Conservation (phyloP, 2,113 vertebrate genomes). For the Dolichallabes microphthalmus region DNA sequence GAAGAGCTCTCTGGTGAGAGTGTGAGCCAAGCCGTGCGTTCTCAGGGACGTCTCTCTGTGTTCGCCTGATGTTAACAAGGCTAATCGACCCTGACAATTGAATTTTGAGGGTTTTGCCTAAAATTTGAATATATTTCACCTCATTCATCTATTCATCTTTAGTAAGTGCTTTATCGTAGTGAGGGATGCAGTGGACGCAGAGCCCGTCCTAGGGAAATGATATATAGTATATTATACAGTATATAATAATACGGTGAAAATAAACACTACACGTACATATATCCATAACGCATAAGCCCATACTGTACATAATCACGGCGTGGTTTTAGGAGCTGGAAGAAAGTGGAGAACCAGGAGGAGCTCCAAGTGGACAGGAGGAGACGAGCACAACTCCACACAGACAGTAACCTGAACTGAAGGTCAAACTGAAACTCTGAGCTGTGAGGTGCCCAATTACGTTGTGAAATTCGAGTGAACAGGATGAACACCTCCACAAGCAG, state of each 20-base stretch:
- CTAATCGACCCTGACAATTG: conserved; percentile 27
- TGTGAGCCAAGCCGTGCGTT: conserved; percentile 8
- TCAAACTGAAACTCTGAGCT: not conserved
- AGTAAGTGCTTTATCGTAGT: not conserved
- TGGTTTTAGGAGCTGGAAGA: not conserved
- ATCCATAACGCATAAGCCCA: not conserved
- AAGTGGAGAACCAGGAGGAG: not conserved
- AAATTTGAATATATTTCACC: not conserved
- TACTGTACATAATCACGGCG: not conserved
- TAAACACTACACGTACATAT: too few species aligned
- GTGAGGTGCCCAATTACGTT: conserved; percentile 22
- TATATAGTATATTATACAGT: too few species aligned
- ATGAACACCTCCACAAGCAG: conserved; percentile 6
- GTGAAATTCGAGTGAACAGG: conserved; percentile 7
- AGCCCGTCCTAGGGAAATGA: not conserved
- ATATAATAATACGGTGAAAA: too few species aligned
- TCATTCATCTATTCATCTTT: not conserved
- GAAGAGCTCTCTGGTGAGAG: not conserved
- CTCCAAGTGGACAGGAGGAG: not conserved
- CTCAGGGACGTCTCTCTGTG: not conserved
- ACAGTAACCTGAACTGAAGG: conserved; percentile 22
- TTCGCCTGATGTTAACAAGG: conserved; percentile 21
- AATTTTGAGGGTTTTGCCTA: conserved; percentile 15
- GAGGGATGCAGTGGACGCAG: not conserved
- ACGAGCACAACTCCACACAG: not conserved